These are phyloP conservation scores for Atrichornis clamosus DNA, from an alignment of 2,113 vertebrate species.

Conservation along the genomic window DNA sequence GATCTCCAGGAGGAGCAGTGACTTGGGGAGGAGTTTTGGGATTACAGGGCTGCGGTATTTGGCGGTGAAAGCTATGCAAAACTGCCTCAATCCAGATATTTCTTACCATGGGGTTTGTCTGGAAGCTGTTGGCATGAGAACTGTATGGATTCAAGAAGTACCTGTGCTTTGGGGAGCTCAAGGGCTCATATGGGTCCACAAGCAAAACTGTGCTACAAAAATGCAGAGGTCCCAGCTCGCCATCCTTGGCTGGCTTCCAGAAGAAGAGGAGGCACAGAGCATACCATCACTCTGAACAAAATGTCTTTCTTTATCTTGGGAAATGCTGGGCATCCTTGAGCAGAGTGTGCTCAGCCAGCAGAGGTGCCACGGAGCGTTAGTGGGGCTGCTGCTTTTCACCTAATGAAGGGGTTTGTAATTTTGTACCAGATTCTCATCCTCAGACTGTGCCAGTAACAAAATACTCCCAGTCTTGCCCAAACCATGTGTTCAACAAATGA, in stretches of 20 bases:
- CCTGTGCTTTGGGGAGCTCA: not conserved
- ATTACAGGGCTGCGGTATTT: not conserved
- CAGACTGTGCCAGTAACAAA: not conserved
- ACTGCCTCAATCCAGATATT: not conserved
- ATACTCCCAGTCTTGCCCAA: not conserved
- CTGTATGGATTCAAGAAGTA: not conserved
- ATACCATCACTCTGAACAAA: not conserved
- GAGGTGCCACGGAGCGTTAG: not conserved
- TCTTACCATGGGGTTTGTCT: not conserved
- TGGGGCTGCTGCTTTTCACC: not conserved
- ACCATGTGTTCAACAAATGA: not conserved
- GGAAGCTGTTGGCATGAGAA: not conserved
- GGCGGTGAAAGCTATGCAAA: not conserved
- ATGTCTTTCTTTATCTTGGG: not conserved
- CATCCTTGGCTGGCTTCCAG: not conserved
- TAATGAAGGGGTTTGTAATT: not conserved
- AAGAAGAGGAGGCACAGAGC: not conserved
- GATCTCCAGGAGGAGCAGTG: not conserved
- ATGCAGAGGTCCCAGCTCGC: not conserved
- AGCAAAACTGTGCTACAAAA: not conserved
- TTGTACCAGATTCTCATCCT: not conserved
- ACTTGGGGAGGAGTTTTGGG: not conserved
- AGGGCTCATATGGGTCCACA: not conserved
- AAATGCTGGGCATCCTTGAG: not conserved
- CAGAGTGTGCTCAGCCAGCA: not conserved